Evolutionary conservation across 2,797 vertebrate species (phyloP).

Genomic region (Hydrophis major): DNA sequence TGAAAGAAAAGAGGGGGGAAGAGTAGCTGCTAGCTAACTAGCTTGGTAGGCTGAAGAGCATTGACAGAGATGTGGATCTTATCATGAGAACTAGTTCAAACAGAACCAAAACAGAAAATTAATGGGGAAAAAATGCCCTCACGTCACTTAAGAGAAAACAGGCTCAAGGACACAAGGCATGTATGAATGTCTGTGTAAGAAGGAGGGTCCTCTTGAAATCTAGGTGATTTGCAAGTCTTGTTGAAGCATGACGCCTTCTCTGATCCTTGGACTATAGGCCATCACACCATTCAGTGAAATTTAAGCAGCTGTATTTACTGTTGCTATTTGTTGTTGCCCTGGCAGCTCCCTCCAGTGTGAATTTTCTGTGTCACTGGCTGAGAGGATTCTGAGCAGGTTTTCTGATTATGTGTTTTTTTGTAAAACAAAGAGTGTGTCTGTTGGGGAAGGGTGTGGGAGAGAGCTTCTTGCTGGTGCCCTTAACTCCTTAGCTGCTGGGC

Average conservation of each 20-base stretch:
- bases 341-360: conserved; percentile 83
- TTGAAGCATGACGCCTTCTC: conserved; percentile 55
- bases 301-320: conserved; percentile 90
- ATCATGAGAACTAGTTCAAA: conserved; percentile 1
- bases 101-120: neutral
- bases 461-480: conserved; percentile 47
- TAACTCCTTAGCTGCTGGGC: conserved; percentile 35
- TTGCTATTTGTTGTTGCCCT: conserved; percentile 83
- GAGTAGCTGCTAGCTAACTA: neutral
- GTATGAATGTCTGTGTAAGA: neutral
- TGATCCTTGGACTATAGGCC: conserved; percentile 44
- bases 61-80: neutral
- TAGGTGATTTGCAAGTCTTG: conserved; percentile 38
- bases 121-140: neutral
- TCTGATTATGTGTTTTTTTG: conserved; percentile 83
- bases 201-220: conserved; percentile 11
- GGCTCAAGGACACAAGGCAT: neutral
- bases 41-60: too few species aligned
- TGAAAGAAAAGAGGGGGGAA: neutral
- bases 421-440: conserved; percentile 33
- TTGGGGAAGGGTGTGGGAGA: neutral
- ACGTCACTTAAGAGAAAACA: conserved; percentile 7
- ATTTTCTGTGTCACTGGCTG: conserved; percentile 94
- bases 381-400: conserved; percentile 89
- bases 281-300: conserved; percentile 64